Evolutionary conservation across 2,113 vertebrate species (phyloP).

Genomic region (Manacus vitellinus): DNA sequence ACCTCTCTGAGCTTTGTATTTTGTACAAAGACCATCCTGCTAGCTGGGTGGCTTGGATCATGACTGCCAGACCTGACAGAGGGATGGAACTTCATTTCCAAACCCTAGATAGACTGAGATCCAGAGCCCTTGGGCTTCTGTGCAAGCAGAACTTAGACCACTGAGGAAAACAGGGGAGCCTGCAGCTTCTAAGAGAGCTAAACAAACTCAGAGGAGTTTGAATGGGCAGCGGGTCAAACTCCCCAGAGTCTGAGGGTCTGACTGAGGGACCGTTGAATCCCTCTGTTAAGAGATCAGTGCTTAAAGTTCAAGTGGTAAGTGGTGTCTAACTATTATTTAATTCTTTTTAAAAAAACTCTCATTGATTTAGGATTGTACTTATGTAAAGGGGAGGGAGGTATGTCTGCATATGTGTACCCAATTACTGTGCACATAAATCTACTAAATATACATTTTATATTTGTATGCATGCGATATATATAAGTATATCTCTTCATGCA

Average conservation of each 20-base stretch:
- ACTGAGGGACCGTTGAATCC: neutral
- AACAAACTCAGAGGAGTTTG: neutral
- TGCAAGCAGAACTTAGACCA: neutral
- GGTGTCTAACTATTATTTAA: neutral
- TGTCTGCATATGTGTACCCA: neutral
- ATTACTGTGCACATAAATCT: neutral
- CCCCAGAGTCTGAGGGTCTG: neutral
- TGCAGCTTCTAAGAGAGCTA: neutral
- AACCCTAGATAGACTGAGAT: neutral
- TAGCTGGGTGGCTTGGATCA: neutral
- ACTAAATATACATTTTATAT: neutral
- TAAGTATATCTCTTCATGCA: neutral
- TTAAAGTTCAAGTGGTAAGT: neutral
- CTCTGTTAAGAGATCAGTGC: neutral
- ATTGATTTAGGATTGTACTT: neutral
- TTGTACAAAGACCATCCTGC: neutral
- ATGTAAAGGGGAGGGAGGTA: neutral
- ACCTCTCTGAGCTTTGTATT: neutral
- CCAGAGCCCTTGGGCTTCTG: neutral
- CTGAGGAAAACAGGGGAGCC: neutral
- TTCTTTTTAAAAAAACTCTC: neutral
- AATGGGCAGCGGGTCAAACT: neutral
- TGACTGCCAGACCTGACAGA: neutral
- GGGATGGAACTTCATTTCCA: neutral
- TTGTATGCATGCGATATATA: neutral